Evolutionary conservation across 2,113 vertebrate species (phyloP).

Genomic region (Lophura nycthemera): DNA sequence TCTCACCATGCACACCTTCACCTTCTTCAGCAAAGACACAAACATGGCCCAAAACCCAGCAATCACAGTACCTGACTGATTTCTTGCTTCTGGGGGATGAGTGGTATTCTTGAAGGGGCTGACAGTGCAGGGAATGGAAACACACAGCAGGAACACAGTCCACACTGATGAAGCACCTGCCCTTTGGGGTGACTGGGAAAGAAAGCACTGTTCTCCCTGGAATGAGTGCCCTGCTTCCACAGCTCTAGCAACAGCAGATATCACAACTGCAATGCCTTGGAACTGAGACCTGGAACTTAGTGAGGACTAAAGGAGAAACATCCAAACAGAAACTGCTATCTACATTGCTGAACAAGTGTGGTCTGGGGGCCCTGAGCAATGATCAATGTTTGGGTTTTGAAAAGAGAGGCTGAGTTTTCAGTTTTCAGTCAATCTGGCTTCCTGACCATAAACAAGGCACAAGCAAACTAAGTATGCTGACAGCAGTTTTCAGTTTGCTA

Average conservation of each 20-base stretch:
- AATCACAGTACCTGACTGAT: neutral
- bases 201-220: neutral
- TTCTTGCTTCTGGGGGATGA: neutral
- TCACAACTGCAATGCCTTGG: neutral
- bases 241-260: neutral
- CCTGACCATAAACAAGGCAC: neutral
- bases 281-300: no score
- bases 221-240: neutral
- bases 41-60: neutral
- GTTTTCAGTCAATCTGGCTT: neutral
- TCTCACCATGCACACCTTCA: neutral
- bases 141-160: neutral
- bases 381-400: neutral
- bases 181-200: neutral
- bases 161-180: neutral
- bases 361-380: neutral
- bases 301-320: neutral
- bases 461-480: neutral
- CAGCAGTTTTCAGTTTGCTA: neutral
- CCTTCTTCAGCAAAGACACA: neutral
- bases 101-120: neutral
- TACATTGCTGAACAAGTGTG: no score
- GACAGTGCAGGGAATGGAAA: neutral
- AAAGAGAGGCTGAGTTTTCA: neutral
- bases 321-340: neutral